phyloP scores from a whole-genome alignment of 1,140 invertebrate genomes.

The Marisa cornuarietis region DNA sequence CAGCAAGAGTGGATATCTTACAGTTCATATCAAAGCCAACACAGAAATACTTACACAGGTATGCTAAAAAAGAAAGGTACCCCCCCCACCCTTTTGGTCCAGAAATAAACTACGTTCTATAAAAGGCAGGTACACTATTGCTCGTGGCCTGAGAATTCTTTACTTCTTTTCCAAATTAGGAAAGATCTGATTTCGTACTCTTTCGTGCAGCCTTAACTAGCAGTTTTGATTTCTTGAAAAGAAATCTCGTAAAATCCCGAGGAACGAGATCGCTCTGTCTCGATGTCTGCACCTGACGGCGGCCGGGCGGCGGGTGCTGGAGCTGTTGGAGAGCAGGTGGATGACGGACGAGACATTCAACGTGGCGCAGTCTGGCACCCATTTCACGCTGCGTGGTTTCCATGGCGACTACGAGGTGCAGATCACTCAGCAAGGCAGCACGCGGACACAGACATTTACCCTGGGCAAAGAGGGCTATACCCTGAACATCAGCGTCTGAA shows the following conservation, averaged over 20 bases:
- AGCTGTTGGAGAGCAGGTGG: constrained; percentile 35
- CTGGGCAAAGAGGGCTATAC: not conserved
- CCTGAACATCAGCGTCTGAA: not conserved
- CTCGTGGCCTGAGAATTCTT: too few relatives aligned
- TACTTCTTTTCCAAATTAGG: too few relatives aligned
- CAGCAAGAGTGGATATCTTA: not conserved
- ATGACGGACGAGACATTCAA: constrained; percentile 31
- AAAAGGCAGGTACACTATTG: too few relatives aligned
- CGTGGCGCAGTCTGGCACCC: constrained; percentile 14
- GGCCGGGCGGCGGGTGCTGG: constrained; percentile 35
- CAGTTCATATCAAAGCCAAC: not conserved
- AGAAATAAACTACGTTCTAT: too few relatives aligned
- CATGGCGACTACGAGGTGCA: constrained; percentile 42
- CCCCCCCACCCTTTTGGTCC: too few relatives aligned
- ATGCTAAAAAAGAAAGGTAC: too few relatives aligned
- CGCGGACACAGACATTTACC: constrained; percentile 15
- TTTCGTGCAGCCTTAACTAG: too few relatives aligned
- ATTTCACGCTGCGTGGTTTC: constrained; percentile 30
- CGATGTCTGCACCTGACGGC: constrained; percentile 30
- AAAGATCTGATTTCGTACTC: too few relatives aligned
- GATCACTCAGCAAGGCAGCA: constrained; percentile 32
- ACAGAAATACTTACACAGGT: too few relatives aligned
- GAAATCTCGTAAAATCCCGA: constrained; percentile 6
- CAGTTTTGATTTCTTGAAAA: too few relatives aligned
- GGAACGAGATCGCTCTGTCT: not conserved